phyloP scores from a whole-genome alignment of 2,888 invertebrate genomes.

The Onchidella celtica region DNA sequence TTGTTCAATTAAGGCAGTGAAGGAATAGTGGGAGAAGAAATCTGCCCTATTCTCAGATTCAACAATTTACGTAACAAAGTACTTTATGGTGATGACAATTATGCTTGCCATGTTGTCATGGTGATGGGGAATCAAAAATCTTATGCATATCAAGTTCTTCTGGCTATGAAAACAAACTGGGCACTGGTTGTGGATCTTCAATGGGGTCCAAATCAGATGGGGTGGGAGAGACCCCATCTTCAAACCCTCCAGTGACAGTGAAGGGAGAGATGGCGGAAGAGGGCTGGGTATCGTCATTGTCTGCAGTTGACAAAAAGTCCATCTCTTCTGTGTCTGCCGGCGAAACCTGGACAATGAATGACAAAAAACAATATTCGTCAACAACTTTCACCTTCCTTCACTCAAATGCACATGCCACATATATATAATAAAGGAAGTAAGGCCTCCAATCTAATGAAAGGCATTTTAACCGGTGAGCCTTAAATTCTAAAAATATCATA shows the following conservation, averaged over 20 bases:
- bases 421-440: too few species aligned
- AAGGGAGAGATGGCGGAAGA: conserved; percentile 68
- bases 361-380: background rate
- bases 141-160: background rate
- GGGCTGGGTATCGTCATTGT: conserved; percentile 62
- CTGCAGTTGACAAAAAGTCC: conserved; percentile 70
- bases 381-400: background rate
- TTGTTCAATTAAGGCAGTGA: too few species aligned
- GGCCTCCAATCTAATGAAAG: too few species aligned
- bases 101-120: background rate
- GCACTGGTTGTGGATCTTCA: conserved; percentile 58
- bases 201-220: conserved; percentile 67
- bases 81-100: too few species aligned
- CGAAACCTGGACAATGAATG: conserved; percentile 45
- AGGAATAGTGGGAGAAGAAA: too few species aligned
- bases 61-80: too few species aligned
- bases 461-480: too few species aligned
- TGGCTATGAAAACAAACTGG: conserved; percentile 32
- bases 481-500: too few species aligned
- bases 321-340: conserved; percentile 64
- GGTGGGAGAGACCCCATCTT: conserved; percentile 59
- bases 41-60: too few species aligned
- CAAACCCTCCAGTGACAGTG: conserved; percentile 73
- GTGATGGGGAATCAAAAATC: background rate
- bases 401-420: too few species aligned